These are phyloP conservation scores for Drosophila atroscutellata DNA, from an alignment of 2,888 invertebrate species.

Conservation along the genomic window DNA sequence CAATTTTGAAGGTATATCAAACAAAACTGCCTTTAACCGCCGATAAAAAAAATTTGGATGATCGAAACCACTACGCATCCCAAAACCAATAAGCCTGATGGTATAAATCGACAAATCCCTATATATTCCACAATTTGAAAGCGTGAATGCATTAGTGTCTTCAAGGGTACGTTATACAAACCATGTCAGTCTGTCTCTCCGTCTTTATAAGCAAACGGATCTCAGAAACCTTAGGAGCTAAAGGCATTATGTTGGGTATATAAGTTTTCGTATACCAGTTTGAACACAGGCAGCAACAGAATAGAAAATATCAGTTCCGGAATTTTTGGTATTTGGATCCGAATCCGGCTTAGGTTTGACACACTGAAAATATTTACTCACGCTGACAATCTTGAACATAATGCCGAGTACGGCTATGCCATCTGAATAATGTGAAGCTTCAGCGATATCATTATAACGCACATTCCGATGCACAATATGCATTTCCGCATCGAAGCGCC, in stretches of 20 bases:
- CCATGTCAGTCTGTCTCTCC: neutral
- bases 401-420: constrained; percentile 89
- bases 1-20: neutral
- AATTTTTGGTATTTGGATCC: too few relatives aligned
- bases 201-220: neutral
- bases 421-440: constrained; percentile 85
- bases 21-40: too few relatives aligned
- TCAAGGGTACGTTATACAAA: neutral
- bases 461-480: constrained; percentile 89
- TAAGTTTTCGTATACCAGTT: neutral
- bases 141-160: fast-evolving
- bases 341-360: neutral
- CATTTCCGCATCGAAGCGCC: constrained; percentile 87
- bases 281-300: neutral
- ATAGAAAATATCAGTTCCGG: too few relatives aligned
- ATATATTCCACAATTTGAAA: neutral
- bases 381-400: constrained; percentile 84
- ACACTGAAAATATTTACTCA: constrained; percentile 12
- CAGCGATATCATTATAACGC: constrained; percentile 86
- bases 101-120: neutral
- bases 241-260: neutral
- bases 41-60: too few relatives aligned
- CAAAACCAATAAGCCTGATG: neutral
- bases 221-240: neutral
- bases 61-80: fast-evolving